phyloP scores from a whole-genome alignment of 2,797 vertebrate species.

The Clarias laeviceps region DNA sequence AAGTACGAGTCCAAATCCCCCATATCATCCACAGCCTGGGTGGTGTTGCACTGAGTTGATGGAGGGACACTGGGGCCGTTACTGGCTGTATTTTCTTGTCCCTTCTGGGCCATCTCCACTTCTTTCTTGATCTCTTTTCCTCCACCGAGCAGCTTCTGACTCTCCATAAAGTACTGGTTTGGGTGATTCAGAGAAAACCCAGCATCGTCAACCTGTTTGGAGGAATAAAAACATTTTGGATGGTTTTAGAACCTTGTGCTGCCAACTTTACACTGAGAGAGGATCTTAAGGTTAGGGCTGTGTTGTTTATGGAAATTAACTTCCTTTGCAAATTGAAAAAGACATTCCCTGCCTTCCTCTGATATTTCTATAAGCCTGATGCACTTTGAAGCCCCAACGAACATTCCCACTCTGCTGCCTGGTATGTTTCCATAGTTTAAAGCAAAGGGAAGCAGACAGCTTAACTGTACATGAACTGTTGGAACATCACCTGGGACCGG shows the following conservation, averaged over 20 bases:
- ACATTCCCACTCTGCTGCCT: conserved; percentile 23
- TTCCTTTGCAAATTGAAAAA: conserved; percentile 6
- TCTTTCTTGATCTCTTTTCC: conserved; percentile 85
- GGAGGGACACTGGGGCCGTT: conserved; percentile 50
- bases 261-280: neutral
- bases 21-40: conserved; percentile 64
- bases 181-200: conserved; percentile 94
- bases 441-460: conserved; percentile 47
- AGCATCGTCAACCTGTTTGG: conserved; percentile 82
- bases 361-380: conserved; percentile 15
- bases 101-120: conserved; percentile 63
- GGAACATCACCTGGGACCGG: conserved; percentile 4
- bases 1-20: conserved; percentile 87
- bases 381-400: conserved; percentile 37
- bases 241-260: conserved; percentile 7
- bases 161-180: conserved; percentile 96
- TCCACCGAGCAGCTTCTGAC: conserved; percentile 82
- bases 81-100: conserved; percentile 56
- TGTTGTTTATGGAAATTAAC: conserved; percentile 11
- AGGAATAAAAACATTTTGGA: conserved; percentile 49
- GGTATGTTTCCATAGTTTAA: conserved; percentile 48
- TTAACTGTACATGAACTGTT: conserved; percentile 47
- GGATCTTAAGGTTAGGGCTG: conserved; percentile 23
- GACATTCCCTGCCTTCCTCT: conserved; percentile 28
- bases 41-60: conserved; percentile 55